These are phyloP conservation scores for Aproaerema taeniolella DNA, from an alignment of 2,888 invertebrate genomes.

Conservation along the genomic window DNA sequence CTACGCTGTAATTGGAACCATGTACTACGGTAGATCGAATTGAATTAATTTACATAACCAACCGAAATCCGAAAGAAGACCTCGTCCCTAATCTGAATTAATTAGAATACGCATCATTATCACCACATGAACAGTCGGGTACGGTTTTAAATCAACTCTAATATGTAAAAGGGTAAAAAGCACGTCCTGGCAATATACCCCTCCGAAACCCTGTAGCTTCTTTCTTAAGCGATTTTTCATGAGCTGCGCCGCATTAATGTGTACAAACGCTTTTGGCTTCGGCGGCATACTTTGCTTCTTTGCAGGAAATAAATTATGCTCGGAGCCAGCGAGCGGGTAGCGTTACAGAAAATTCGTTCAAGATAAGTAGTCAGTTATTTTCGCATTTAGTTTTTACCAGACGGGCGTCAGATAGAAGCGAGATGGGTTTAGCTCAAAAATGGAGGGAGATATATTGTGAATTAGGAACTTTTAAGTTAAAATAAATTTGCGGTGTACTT, in stretches of 20 bases:
- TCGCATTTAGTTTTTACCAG: conserved; percentile 33
- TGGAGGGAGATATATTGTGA: conserved; percentile 3
- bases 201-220: conserved; percentile 28
- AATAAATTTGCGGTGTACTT: too few species aligned
- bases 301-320: conserved; percentile 70
- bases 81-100: conserved; percentile 5
- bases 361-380: conserved; percentile 50
- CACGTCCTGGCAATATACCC: conserved; percentile 15
- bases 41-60: not conserved
- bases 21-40: too few species aligned
- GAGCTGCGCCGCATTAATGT: conserved; percentile 69
- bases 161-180: conserved; percentile 14
- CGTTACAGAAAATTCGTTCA: conserved; percentile 49
- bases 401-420: conserved; percentile 9
- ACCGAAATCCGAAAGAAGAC: conserved; percentile 3
- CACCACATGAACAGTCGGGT: conserved; percentile 5
- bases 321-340: conserved; percentile 39
- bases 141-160: conserved; percentile 12
- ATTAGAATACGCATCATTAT: conserved; percentile 9
- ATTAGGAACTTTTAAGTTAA: too few species aligned
- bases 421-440: conserved; percentile 1
- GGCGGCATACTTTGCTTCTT: conserved; percentile 63
- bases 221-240: conserved; percentile 74
- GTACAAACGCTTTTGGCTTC: conserved; percentile 62
- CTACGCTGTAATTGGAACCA: too few species aligned